These are phyloP conservation scores for Centruroides vittatus DNA, from an alignment of 1,140 invertebrate genomes.

Conservation along the genomic window DNA sequence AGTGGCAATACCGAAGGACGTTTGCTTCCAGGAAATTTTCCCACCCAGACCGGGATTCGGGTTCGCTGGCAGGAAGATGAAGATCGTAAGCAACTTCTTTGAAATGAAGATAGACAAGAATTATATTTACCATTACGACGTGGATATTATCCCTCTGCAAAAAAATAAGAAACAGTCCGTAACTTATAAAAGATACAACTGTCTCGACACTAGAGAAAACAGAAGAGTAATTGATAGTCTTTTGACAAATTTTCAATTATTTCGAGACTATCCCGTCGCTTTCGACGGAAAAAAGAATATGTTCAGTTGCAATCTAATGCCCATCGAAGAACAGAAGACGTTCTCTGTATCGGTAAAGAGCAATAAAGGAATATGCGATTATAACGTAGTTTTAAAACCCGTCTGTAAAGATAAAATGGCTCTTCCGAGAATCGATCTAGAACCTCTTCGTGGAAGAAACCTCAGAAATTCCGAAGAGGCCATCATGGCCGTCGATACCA, in stretches of 20 bases:
- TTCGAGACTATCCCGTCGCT: not conserved
- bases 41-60: too few relatives aligned
- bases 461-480: slow-evolving; percentile 5
- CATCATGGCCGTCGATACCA: slow-evolving; percentile 11
- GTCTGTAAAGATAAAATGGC: not conserved
- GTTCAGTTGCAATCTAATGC: not conserved
- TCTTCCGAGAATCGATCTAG: slow-evolving; percentile 1
- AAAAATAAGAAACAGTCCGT: too few relatives aligned
- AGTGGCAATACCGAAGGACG: too few relatives aligned
- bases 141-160: not conserved
- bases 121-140: slow-evolving; percentile 10
- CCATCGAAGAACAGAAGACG: not conserved
- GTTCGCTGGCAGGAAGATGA: too few relatives aligned
- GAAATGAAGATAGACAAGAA: too few relatives aligned
- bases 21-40: too few relatives aligned
- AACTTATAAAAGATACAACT: not conserved
- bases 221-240: not conserved
- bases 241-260: not conserved
- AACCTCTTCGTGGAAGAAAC: not conserved
- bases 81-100: too few relatives aligned
- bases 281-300: slow-evolving; percentile 11
- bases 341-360: too few relatives aligned
- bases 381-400: slow-evolving; percentile 5
- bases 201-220: not conserved
- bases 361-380: not conserved